Conservation (phyloP, 2,113 vertebrate species). For the Apodemus sylvaticus region DNA sequence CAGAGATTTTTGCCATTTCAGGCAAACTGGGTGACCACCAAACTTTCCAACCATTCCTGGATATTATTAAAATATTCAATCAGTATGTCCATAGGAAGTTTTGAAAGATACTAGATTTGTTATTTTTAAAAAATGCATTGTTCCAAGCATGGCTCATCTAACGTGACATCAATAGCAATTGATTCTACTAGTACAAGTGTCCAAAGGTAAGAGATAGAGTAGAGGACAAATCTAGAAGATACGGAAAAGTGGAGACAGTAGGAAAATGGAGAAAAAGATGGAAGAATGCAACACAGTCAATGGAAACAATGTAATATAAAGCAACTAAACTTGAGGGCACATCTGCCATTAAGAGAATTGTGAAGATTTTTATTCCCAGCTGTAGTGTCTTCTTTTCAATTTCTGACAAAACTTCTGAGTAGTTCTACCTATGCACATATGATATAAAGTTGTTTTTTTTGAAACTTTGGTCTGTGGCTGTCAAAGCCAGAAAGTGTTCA, state of each 20-base stretch:
- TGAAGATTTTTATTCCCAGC: not conserved
- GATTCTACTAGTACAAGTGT: not conserved
- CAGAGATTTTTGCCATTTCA: not conserved
- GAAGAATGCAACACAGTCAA: not conserved
- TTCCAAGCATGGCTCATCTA: not conserved
- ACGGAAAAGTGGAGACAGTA: not conserved
- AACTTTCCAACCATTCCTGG: not conserved
- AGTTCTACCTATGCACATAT: rapidly evolving
- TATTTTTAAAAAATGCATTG: not conserved
- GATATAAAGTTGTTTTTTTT: not conserved
- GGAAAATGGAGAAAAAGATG: not conserved
- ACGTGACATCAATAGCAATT: not conserved
- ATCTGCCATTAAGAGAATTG: not conserved
- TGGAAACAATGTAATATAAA: not conserved
- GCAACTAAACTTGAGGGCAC: not conserved
- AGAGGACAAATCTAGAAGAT: not conserved
- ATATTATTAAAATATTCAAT: not conserved
- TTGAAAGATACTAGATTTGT: not conserved
- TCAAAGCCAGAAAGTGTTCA: not conserved
- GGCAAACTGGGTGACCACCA: rapidly evolving
- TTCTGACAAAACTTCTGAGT: not conserved
- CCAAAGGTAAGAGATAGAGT: not conserved
- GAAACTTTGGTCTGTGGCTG: not conserved
- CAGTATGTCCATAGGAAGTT: no score
- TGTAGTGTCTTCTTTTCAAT: not conserved